A percentile compares a stretch with the other conserved stretches of the same genome.
These are phyloP conservation scores for Leptatherina wallacei DNA, from an alignment of 2,797 vertebrate genomes.

Conservation along the genomic window DNA sequence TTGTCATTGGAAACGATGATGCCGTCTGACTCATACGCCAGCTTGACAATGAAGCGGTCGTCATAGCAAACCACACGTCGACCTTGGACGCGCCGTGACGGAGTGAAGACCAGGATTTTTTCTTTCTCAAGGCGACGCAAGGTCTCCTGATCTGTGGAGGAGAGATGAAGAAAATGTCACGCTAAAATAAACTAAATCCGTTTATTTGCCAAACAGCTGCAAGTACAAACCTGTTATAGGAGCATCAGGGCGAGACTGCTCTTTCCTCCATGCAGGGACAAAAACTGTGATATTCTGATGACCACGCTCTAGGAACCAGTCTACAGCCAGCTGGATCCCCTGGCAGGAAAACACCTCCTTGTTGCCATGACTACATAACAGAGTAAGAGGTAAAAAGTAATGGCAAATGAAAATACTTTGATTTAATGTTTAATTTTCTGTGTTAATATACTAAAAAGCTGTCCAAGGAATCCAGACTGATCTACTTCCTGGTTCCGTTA, in stretches of 20 bases:
- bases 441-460: neutral
- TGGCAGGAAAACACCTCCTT: slow-evolving; percentile 97
- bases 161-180: neutral
- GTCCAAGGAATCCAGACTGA: neutral
- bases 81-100: slow-evolving; percentile 91
- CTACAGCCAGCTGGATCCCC: slow-evolving; percentile 94
- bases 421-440: neutral
- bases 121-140: slow-evolving; percentile 92
- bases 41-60: slow-evolving; percentile 93
- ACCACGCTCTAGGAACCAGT: slow-evolving; percentile 94
- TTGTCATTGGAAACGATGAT: slow-evolving; percentile 96
- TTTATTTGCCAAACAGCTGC: neutral
- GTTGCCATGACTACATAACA: slow-evolving; percentile 90
- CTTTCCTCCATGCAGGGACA: slow-evolving; percentile 95
- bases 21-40: slow-evolving; percentile 93
- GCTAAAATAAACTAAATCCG: neutral
- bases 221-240: slow-evolving; percentile 89
- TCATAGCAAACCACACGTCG: slow-evolving; percentile 94
- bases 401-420: neutral
- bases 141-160: slow-evolving; percentile 89
- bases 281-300: slow-evolving; percentile 95
- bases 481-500: neutral
- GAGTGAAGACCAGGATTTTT: slow-evolving; percentile 93
- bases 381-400: neutral
- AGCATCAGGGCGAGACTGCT: slow-evolving; percentile 93